These are phyloP conservation scores for Hippocampus zosterae DNA, from an alignment of 2,113 vertebrate genomes.

Conservation along the genomic window DNA sequence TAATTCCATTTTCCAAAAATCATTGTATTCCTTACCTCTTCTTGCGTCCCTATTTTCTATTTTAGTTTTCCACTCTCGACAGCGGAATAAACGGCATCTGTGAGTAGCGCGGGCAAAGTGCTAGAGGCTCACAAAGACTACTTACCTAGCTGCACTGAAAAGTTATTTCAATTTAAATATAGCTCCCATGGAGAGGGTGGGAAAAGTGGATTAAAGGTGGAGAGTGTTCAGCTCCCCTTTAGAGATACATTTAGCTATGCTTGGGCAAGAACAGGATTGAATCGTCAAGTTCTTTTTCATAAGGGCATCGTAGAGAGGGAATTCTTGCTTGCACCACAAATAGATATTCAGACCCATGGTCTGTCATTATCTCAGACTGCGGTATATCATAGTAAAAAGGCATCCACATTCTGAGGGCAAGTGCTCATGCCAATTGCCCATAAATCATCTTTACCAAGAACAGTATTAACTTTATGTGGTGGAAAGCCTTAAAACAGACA, in stretches of 20 bases:
- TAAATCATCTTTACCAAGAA: constrained; percentile 6
- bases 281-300: constrained; percentile 54
- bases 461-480: constrained; percentile 4
- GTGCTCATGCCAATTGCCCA: constrained; percentile 3
- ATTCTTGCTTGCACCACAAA: constrained; percentile 30
- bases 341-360: constrained; percentile 49
- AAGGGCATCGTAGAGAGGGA: constrained; percentile 56
- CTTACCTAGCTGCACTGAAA: constrained; percentile 78
- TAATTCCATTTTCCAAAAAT: constrained; percentile 33
- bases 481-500: constrained; percentile 3
- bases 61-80: constrained; percentile 31
- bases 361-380: constrained; percentile 53
- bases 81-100: constrained; percentile 65
- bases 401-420: constrained; percentile 42
- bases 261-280: constrained; percentile 56
- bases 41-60: constrained; percentile 32
- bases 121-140: constrained; percentile 80
- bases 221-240: constrained; percentile 74
- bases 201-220: constrained; percentile 80
- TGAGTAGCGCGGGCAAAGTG: constrained; percentile 76
- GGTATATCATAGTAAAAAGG: constrained; percentile 56
- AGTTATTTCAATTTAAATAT: constrained; percentile 86
- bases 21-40: constrained; percentile 25
- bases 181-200: constrained; percentile 76
- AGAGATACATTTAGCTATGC: constrained; percentile 72